Evolutionary conservation across 2,113 vertebrate genomes (phyloP).

Genomic region (Eptatretus burgeri): DNA sequence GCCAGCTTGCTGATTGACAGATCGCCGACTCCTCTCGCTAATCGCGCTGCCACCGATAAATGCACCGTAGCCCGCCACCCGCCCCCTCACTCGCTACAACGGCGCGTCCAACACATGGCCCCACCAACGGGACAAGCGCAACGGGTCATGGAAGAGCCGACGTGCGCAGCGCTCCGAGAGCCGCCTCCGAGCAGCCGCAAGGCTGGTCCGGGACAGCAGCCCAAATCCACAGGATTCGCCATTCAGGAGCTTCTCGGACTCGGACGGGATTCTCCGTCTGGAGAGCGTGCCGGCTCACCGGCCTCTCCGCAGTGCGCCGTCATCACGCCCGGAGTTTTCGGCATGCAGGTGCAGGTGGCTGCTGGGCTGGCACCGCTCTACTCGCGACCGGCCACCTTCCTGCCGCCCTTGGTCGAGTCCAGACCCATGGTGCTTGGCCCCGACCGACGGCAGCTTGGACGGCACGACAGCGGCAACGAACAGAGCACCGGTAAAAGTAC

Average conservation of each 20-base stretch:
- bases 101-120: not conserved
- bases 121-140: not conserved
- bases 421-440: not conserved
- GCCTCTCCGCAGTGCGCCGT: conserved; percentile 4
- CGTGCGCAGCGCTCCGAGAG: not conserved
- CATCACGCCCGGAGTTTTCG: conserved; percentile 5
- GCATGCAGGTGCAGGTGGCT: not conserved
- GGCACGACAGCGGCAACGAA: conserved; percentile 3
- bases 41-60: too few species aligned
- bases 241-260: conserved; percentile 4
- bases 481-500: not conserved
- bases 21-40: not conserved
- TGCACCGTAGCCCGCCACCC: too few species aligned
- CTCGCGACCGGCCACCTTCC: not conserved
- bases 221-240: conserved; percentile 4
- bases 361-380: not conserved
- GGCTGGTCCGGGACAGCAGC: not conserved
- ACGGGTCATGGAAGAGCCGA: not conserved
- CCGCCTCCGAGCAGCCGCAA: not conserved
- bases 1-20: not conserved
- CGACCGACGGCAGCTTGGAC: not conserved
- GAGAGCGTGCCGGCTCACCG: not conserved
- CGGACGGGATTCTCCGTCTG: not conserved
- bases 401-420: not conserved
- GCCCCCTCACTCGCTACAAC: too few species aligned